These are phyloP conservation scores for Oasisia sp. DNA, from an alignment of 2,888 invertebrate genomes.

Conservation along the genomic window DNA sequence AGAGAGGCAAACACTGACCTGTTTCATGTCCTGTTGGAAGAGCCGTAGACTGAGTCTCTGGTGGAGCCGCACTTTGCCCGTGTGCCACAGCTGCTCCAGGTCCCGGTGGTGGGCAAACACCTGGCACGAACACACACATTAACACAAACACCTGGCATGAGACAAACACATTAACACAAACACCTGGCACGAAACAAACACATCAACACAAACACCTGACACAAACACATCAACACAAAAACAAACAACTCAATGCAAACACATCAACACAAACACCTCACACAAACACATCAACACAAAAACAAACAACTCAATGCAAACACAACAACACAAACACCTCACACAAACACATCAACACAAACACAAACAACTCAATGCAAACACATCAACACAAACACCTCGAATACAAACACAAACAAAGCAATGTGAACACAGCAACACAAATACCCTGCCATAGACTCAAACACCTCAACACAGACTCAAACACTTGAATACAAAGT, in stretches of 20 bases:
- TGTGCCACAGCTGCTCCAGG: slow-evolving; percentile 93
- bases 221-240: not conserved
- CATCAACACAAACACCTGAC: too few species aligned
- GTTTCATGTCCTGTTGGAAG: slow-evolving; percentile 97
- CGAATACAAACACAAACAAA: not conserved
- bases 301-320: too few species aligned
- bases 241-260: too few species aligned
- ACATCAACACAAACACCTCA: too few species aligned
- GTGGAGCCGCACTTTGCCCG: slow-evolving; percentile 93
- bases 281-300: slow-evolving; percentile 18
- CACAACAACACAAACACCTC: not conserved
- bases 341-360: not conserved
- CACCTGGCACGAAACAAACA: too few species aligned
- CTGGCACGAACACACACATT: slow-evolving; percentile 41
- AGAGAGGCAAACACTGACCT: slow-evolving; percentile 71
- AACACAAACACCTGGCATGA: too few species aligned
- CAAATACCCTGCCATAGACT: not conserved
- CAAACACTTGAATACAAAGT: too few species aligned
- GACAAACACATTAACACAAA: too few species aligned
- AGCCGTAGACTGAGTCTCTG: slow-evolving; percentile 89
- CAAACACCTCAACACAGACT: not conserved
- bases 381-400: not conserved
- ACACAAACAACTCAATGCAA: not conserved
- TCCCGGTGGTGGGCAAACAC: slow-evolving; percentile 94
- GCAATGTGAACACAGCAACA: not conserved